These are phyloP conservation scores for Limnephilus lunatus DNA, from an alignment of 2,888 invertebrate genomes.

Conservation along the genomic window DNA sequence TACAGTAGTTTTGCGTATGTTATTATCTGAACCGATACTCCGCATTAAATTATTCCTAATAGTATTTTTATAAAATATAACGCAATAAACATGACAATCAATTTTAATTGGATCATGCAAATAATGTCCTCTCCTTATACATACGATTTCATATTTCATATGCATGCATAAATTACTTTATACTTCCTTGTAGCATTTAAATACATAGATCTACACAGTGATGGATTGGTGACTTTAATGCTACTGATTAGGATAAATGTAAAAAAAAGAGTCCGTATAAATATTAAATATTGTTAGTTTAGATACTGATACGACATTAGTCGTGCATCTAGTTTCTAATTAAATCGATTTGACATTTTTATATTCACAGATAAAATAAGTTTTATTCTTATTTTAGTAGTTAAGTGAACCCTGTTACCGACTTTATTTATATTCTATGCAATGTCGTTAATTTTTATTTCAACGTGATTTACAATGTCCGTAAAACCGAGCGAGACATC, in stretches of 20 bases:
- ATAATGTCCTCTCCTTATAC: background rate
- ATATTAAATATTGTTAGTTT: background rate
- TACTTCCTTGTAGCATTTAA: background rate
- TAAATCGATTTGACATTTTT: slow-evolving; percentile 30
- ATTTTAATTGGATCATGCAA: background rate
- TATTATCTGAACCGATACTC: too few relatives aligned
- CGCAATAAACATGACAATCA: background rate
- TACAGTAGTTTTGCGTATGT: too few relatives aligned
- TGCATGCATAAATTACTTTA: background rate
- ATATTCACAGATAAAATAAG: slow-evolving; percentile 23
- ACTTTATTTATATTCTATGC: slow-evolving; percentile 53
- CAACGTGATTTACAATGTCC: slow-evolving; percentile 48
- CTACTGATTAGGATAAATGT: background rate
- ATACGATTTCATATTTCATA: background rate
- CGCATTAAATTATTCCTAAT: too few relatives aligned
- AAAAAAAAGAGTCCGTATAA: background rate
- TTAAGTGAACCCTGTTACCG: slow-evolving; percentile 33
- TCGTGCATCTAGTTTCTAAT: slow-evolving; percentile 28
- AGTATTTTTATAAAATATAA: too few relatives aligned
- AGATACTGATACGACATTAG: background rate
- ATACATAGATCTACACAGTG: background rate
- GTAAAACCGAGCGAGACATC: slow-evolving; percentile 26
- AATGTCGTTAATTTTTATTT: slow-evolving; percentile 59
- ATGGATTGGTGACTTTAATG: background rate
- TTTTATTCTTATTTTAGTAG: slow-evolving; percentile 40